These are phyloP conservation scores for Willisornis vidua DNA, from an alignment of 2,113 vertebrate species.

Conservation along the genomic window DNA sequence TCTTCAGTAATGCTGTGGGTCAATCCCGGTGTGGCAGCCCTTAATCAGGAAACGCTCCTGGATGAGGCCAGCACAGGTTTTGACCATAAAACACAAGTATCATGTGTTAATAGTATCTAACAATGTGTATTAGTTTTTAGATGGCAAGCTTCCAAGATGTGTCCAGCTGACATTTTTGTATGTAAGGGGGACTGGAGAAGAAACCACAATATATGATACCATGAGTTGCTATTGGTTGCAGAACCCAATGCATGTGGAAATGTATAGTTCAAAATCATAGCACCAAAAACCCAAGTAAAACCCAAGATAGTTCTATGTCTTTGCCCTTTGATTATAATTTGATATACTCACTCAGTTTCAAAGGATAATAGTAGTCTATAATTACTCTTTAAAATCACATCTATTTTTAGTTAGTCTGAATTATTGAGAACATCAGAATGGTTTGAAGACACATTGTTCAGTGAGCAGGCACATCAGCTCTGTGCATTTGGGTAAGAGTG, in stretches of 20 bases:
- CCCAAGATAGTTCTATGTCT: not conserved
- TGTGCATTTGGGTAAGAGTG: not conserved
- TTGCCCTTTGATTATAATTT: not conserved
- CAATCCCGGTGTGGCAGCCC: not conserved
- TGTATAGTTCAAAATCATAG: not conserved
- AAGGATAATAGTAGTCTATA: not conserved
- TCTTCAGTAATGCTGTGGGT: not conserved
- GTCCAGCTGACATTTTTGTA: not conserved
- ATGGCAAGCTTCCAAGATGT: not conserved
- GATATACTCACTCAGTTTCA: not conserved
- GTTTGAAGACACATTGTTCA: not conserved
- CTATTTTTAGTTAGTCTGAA: constrained; percentile 47
- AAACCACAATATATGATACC: not conserved
- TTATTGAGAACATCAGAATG: constrained; percentile 1
- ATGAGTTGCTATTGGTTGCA: not conserved
- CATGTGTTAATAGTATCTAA: not conserved
- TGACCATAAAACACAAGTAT: not conserved
- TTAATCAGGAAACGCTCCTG: not conserved
- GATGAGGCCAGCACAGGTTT: not conserved
- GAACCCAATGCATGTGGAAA: not conserved
- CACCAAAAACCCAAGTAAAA: not conserved
- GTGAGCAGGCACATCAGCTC: accelerated
- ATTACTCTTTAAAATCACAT: constrained; percentile 7
- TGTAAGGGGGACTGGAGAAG: not conserved
- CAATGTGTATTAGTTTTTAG: not conserved